These are phyloP conservation scores for Camelus dromedarius DNA, from an alignment of 2,113 vertebrate genomes.

Conservation along the genomic window DNA sequence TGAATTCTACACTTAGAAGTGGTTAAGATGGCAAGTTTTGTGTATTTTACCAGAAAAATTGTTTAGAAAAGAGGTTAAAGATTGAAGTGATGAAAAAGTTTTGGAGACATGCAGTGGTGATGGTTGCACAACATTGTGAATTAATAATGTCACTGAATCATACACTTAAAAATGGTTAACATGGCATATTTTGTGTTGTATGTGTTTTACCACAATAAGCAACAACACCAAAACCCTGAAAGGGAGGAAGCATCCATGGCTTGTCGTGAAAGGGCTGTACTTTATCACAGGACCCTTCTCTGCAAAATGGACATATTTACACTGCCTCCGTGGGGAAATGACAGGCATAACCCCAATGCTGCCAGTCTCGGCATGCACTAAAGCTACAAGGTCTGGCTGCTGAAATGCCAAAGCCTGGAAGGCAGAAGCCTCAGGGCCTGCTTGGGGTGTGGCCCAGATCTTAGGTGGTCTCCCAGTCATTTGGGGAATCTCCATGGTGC, in stretches of 20 bases:
- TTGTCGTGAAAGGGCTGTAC: neutral
- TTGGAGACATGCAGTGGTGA: neutral
- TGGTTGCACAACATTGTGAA: no score
- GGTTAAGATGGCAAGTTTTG: no score
- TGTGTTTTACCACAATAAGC: no score
- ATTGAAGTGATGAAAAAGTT: neutral
- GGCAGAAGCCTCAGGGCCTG: no score
- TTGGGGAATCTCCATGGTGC: accelerated
- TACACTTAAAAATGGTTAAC: neutral
- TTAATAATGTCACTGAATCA: no score
- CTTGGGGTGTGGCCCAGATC: no score
- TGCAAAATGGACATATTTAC: neutral
- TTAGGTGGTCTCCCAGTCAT: accelerated
- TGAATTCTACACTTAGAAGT: no score
- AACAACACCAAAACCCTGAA: neutral
- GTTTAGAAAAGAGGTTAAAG: neutral
- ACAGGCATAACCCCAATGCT: accelerated
- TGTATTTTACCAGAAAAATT: neutral
- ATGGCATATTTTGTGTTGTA: neutral
- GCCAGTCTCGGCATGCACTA: accelerated
- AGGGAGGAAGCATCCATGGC: neutral
- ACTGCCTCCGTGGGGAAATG: no score
- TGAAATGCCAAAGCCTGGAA: accelerated
- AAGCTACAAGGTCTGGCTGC: neutral
- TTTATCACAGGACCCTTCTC: accelerated